Evolutionary conservation across 2,888 invertebrate genomes (phyloP), one percentile per base, ranked within the genome.

Genomic region (Diogma glabrata): DNA sequence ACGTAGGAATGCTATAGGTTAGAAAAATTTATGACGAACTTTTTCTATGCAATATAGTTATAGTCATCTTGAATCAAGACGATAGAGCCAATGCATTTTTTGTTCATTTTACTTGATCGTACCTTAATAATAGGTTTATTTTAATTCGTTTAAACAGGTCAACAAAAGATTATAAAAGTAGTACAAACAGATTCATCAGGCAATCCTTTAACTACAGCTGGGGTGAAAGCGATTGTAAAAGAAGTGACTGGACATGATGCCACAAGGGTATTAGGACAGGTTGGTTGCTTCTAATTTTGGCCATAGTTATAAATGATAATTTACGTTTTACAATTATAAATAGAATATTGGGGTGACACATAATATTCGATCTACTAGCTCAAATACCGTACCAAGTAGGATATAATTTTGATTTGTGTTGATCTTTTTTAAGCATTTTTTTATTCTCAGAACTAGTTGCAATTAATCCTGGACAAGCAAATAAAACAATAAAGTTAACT

Each of bases 401-500:
- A n/a, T n/a, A n/a, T n/a, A n/a, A n/a, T n/a, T n/a, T n/a, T n/a
- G n/a, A n/a, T n/a, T n/a, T n/a, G n/a, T n/a, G n/a, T n/a, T n/a
- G n/a, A n/a, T n/a, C n/a, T n/a, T n/a, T n/a, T n/a, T n/a, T n/a
- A n/a, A n/a, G n/a, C n/a, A n/a, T n/a, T n/a, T n/a, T n/a, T n/a
- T n/a, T n/a, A n/a, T n/a, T n/a, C n/a, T n/a, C n/a, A n/a, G 43
- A 23, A 7, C 8, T n/a, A 22, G 23, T 43, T 4, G 22, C 43
- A 22, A 43, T 43, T 22, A 20, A 22, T 43, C 43, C 26, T 19
- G 19, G 26, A 47, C 28, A 19, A 47, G 30, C 30, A 33, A 30
- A 19, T 30, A 33, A 48, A 48, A 30, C 48, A 20, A 48, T 48
- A 22, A 48, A 24, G 22, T 33, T 48, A 48, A 48, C 30, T 20